Percentiles rank a stretch among this genome's conserved stretches.
Evolutionary conservation across 30 jellyfish, hydroid and myxozoan genomes (phyloP).

Genomic region (Turritopsis rubra): DNA sequence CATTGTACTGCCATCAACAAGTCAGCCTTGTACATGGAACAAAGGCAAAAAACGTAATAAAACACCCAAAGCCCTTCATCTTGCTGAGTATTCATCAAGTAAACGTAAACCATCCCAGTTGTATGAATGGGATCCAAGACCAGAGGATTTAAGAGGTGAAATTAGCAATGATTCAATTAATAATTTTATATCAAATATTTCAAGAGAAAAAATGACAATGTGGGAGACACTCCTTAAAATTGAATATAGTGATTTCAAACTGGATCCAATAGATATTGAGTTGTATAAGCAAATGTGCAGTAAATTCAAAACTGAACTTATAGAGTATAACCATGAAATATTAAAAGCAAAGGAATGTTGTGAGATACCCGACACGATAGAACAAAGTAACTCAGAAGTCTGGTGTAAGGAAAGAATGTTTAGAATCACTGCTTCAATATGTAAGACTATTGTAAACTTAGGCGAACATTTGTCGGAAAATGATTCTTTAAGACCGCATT

Average conservation of each 20-base stretch:
- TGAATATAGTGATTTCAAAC: slow-evolving; percentile 27
- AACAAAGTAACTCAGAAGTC: too few relatives aligned
- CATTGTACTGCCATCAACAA: slow-evolving; percentile 34
- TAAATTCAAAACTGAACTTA: background rate
- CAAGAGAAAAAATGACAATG: slow-evolving; percentile 13
- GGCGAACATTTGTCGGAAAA: too few relatives aligned
- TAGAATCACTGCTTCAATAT: too few relatives aligned
- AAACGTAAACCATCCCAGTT: slow-evolving; percentile 8
- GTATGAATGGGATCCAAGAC: slow-evolving; percentile 48
- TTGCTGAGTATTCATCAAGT: slow-evolving; percentile 25
- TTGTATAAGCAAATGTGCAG: background rate
- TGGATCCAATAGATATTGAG: background rate
- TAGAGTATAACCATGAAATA: too few relatives aligned
- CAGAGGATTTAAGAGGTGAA: background rate
- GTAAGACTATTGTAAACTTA: too few relatives aligned
- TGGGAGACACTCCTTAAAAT: slow-evolving; percentile 42
- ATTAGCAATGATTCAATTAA: background rate
- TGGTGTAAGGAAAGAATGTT: too few relatives aligned
- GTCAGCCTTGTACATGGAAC: slow-evolving; percentile 52
- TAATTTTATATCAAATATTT: background rate
- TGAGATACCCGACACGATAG: too few relatives aligned
- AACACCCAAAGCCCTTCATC: slow-evolving; percentile 29
- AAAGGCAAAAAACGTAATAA: slow-evolving; percentile 42
- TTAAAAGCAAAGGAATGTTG: too few relatives aligned
- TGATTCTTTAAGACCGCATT: too few relatives aligned